Evolutionary conservation across 2,797 vertebrate genomes (phyloP).

Genomic region (Hydrolagus colliei): DNA sequence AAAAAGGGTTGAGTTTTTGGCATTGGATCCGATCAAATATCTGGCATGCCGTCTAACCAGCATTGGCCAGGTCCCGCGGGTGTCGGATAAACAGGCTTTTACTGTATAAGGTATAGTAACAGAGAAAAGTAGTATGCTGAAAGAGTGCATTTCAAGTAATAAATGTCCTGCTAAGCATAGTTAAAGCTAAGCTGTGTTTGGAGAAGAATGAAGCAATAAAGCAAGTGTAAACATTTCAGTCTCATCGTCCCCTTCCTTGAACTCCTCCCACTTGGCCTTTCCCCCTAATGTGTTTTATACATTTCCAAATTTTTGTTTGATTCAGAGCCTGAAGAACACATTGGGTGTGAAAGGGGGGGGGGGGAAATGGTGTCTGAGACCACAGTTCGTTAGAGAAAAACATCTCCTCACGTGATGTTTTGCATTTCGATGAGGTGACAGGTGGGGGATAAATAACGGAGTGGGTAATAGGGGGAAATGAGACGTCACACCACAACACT

Average conservation of each 20-base stretch:
- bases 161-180: neutral
- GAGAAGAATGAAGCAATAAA: neutral
- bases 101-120: no score
- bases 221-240: neutral
- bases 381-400: constrained; percentile 27
- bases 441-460: no score
- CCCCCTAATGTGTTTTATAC: constrained; percentile 35
- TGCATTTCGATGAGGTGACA: neutral
- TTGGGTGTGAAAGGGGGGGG: neutral
- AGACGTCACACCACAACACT: neutral
- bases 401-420: constrained; percentile 11
- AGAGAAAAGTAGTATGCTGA: no score
- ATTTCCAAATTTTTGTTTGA: constrained; percentile 20
- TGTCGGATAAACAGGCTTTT: no score
- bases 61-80: no score
- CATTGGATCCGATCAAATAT: no score
- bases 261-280: neutral
- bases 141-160: no score
- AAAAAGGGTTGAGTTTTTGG: no score
- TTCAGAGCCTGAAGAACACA: neutral
- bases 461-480: neutral
- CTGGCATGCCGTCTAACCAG: no score
- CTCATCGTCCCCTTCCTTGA: neutral
- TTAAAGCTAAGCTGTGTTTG: neutral
- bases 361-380: neutral